phyloP scores from a whole-genome alignment of 2,797 vertebrate species.

The Varecia variegata region DNA sequence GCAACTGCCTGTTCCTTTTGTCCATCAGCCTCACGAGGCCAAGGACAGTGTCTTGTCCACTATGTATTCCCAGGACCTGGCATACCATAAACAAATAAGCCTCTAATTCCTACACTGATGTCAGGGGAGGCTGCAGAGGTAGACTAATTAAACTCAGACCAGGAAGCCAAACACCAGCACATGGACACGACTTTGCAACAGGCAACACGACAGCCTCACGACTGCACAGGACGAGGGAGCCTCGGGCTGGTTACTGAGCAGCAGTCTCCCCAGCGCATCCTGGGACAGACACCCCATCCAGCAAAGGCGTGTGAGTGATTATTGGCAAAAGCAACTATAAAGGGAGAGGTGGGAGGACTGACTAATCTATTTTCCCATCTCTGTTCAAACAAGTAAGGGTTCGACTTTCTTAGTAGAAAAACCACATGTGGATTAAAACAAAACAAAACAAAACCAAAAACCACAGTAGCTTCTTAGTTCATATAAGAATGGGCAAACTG shows the following conservation, averaged over 20 bases:
- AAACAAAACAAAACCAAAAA: background rate
- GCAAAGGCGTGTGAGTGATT: background rate
- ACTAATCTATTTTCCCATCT: background rate
- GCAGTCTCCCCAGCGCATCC: background rate
- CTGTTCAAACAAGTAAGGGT: background rate
- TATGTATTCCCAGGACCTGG: background rate
- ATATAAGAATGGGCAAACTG: background rate
- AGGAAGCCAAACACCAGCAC: background rate
- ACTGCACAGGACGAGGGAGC: rapidly evolving
- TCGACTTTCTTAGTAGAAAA: background rate
- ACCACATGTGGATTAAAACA: background rate
- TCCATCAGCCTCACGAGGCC: background rate
- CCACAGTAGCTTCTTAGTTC: background rate
- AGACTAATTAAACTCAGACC: background rate
- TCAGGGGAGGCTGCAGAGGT: background rate
- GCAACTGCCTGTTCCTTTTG: background rate
- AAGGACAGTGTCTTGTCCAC: background rate
- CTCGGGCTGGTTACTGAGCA: rapidly evolving
- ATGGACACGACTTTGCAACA: background rate
- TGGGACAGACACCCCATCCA: background rate
- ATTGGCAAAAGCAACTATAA: background rate
- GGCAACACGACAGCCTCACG: background rate
- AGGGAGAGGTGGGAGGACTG: background rate
- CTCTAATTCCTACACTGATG: background rate
- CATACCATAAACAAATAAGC: no score